These are phyloP conservation scores for Leguminivora glycinivorella DNA, from an alignment of 1,140 invertebrate genomes.

Conservation along the genomic window DNA sequence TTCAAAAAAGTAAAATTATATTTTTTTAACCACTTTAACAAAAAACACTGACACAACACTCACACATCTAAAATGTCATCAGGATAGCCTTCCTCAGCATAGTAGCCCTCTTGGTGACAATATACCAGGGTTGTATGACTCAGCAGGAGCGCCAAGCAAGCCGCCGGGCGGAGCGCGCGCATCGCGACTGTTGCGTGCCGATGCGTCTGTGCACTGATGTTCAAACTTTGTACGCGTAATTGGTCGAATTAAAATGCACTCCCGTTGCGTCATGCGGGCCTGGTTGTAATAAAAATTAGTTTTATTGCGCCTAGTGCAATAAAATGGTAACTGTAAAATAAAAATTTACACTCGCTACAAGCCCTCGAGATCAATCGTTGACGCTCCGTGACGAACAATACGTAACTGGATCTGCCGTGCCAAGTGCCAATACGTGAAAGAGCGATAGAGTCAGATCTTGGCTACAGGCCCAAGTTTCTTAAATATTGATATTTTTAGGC, in stretches of 20 bases:
- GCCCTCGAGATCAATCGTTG: too few relatives aligned
- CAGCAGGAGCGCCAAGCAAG: constrained; percentile 52
- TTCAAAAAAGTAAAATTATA: background rate
- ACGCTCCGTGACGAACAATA: too few relatives aligned
- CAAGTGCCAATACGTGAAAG: too few relatives aligned
- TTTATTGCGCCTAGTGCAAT: background rate
- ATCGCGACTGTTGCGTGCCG: constrained; percentile 65
- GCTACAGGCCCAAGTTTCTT: too few relatives aligned
- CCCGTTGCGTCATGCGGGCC: constrained; percentile 35
- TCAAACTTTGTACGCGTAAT: constrained; percentile 48
- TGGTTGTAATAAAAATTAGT: background rate
- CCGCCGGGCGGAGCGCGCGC: constrained; percentile 62
- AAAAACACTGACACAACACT: constrained; percentile 38
- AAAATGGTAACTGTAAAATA: background rate
- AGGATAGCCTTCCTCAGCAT: constrained; percentile 62
- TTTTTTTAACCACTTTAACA: background rate
- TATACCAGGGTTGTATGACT: constrained; percentile 57
- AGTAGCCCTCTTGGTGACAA: constrained; percentile 53
- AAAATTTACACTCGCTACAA: too few relatives aligned
- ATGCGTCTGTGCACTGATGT: constrained; percentile 61
- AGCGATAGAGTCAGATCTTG: too few relatives aligned
- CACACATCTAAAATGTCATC: constrained; percentile 68
- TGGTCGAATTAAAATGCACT: constrained; percentile 35
- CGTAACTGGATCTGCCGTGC: too few relatives aligned
- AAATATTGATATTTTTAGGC: too few relatives aligned